Percentiles rank a stretch among this genome's conserved stretches.
Conservation (phyloP, 1,140 invertebrate genomes). For the Sycophaga agraensis region DNA sequence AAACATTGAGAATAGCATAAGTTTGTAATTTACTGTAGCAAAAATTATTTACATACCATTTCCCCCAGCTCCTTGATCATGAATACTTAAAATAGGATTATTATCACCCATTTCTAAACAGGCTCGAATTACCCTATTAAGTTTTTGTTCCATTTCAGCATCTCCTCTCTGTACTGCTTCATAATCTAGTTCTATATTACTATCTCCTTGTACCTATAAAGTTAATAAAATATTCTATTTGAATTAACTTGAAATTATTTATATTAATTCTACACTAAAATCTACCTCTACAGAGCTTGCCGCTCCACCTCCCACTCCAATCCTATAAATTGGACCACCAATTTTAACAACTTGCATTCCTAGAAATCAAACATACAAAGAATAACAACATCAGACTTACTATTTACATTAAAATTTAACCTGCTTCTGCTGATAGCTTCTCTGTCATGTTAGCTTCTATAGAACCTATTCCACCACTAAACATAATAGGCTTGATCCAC, state of each 20-base stretch:
- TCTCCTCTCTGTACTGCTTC: conserved; percentile 96
- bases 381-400: too few species aligned
- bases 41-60: too few species aligned
- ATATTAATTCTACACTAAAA: neutral
- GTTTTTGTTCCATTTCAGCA: conserved; percentile 97
- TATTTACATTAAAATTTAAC: conserved; percentile 48
- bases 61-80: conserved; percentile 96
- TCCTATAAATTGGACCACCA: conserved; percentile 94
- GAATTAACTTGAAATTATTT: too few species aligned
- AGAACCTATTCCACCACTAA: conserved; percentile 91
- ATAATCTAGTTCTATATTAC: conserved; percentile 86
- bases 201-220: conserved; percentile 79
- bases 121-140: conserved; percentile 89
- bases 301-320: conserved; percentile 95
- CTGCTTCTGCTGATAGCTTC: conserved; percentile 72
- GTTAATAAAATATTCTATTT: neutral
- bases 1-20: too few species aligned
- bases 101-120: conserved; percentile 79
- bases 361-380: conserved; percentile 39
- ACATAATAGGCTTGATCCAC: conserved; percentile 99
- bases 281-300: conserved; percentile 89
- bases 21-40: neutral
- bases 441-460: conserved; percentile 79
- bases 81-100: conserved; percentile 93
- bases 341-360: conserved; percentile 90